These are phyloP conservation scores for Amphiprion clarkii DNA, from an alignment of 2,797 vertebrate species.

Conservation along the genomic window DNA sequence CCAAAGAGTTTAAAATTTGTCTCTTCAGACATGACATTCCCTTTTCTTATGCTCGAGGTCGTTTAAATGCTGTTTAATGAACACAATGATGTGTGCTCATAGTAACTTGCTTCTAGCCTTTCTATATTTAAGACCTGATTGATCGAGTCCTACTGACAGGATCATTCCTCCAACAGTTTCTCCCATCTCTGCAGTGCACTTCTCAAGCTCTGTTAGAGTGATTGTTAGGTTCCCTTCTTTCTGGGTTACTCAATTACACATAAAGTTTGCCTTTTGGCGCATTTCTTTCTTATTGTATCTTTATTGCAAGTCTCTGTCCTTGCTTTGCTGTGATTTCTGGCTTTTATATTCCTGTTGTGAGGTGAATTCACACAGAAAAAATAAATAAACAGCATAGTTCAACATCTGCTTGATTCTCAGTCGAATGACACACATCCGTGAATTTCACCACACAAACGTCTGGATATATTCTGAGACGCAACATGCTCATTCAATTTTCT, in stretches of 20 bases:
- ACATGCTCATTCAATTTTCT: constrained; percentile 50
- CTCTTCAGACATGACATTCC: background rate
- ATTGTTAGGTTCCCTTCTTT: too few species aligned
- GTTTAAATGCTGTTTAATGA: background rate
- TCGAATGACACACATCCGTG: constrained; percentile 21
- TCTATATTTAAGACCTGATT: too few species aligned
- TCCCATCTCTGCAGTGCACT: too few species aligned
- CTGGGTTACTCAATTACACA: too few species aligned
- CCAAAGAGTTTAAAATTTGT: background rate
- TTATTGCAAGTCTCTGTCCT: background rate
- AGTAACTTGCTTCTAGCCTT: background rate
- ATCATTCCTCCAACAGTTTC: too few species aligned
- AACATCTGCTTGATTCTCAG: constrained; percentile 31
- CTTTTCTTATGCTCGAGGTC: background rate
- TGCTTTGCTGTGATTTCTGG: constrained; percentile 30
- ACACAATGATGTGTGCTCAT: background rate
- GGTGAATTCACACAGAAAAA: constrained; percentile 22
- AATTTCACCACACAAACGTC: constrained; percentile 27
- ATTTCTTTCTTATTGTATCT: background rate
- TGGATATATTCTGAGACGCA: constrained; percentile 26
- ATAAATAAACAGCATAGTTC: background rate
- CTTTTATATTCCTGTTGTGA: constrained; percentile 19
- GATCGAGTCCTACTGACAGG: too few species aligned
- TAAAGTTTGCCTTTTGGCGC: too few species aligned
- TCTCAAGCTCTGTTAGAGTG: too few species aligned